Evolutionary conservation across 1,140 invertebrate species (phyloP).

Genomic region (Drosophila baimaii): DNA sequence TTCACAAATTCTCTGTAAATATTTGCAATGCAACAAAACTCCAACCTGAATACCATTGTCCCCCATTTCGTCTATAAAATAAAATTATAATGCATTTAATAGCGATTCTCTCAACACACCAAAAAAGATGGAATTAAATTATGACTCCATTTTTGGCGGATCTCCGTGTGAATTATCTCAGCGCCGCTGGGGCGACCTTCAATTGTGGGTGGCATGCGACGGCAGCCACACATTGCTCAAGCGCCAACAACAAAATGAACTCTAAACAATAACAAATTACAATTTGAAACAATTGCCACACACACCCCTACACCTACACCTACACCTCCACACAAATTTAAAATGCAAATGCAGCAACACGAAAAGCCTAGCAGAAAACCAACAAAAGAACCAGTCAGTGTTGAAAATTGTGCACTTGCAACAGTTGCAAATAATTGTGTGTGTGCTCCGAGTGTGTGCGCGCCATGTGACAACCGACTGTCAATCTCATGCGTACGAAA

Average conservation of each 20-base stretch:
- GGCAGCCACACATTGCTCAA: conserved; percentile 57
- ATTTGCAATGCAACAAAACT: conserved; percentile 69
- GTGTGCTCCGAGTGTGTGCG: conserved; percentile 11
- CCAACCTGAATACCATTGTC: conserved; percentile 4
- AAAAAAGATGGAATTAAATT: conserved; percentile 37
- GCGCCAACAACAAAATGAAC: conserved; percentile 59
- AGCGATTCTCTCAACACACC: conserved; percentile 28
- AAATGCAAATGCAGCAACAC: conserved; percentile 74
- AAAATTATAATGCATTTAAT: conserved; percentile 21
- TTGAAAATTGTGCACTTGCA: conserved; percentile 69
- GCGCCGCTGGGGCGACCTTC: conserved; percentile 61
- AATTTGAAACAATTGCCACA: conserved; percentile 74
- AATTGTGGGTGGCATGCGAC: conserved; percentile 30
- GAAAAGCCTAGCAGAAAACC: conserved; percentile 46
- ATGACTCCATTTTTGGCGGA: conserved; percentile 21
- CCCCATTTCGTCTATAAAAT: conserved; percentile 9
- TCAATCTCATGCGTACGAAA: conserved; percentile 83
- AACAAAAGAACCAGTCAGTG: conserved; percentile 75
- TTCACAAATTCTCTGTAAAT: not conserved
- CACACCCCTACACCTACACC: too few species aligned
- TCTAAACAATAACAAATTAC: conserved; percentile 78
- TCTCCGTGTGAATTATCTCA: conserved; percentile 72
- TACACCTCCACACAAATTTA: conserved; percentile 48
- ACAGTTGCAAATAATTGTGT: conserved; percentile 41
- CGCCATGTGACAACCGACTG: conserved; percentile 65